Evolutionary conservation across 2,797 vertebrate species (phyloP), one percentile per base, ranked within the genome.

Genomic region (Heliangelus exortis): DNA sequence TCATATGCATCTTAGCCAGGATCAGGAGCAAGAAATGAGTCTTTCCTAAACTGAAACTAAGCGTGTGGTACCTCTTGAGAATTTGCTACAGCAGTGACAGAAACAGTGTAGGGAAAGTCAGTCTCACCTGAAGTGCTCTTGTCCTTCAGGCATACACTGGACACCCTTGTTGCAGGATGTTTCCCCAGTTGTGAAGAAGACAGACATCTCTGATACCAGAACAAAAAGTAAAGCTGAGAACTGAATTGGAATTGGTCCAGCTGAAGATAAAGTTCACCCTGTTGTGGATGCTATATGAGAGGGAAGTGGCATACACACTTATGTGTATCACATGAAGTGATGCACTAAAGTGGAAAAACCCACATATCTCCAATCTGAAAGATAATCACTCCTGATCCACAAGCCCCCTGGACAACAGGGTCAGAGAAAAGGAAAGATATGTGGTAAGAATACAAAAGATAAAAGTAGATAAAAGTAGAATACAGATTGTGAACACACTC

Each of bases 241-340:
- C 19, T 71, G 6, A 14, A 55, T 67, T 74, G 47, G 26, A 57
- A 59, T 53, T 45, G 13, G 4, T 72, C n/a, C 36, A 53, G 4
- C 5, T 41, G 48, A 9, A 76, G 58, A 33, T 0, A 0, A 9
- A 8, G 23, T 50, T 80, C 48, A 51, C 13, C 4, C 23, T 39
- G 5, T 9, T 66, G 51, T 43, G 31, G 12, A 23, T 63, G 20
- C 28, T 67, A 12, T 41, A 41, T 25, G 21, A 82, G 21, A 7
- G 9, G 14, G 4, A 84, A 74, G 63, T 14, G 10, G 5, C 31
- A 14, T 43, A 28, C 19, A 7, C 3, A 10, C 26, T 25, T 34
- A 11, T 8, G 13, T 36, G 34, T 36, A 36, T 36, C 34, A 21
- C 12, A 17, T 14, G 18, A 87, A 66, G 4, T 31, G 23, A 22